Conservation (phyloP, 2,113 vertebrate species). For the Narcine bancroftii region DNA sequence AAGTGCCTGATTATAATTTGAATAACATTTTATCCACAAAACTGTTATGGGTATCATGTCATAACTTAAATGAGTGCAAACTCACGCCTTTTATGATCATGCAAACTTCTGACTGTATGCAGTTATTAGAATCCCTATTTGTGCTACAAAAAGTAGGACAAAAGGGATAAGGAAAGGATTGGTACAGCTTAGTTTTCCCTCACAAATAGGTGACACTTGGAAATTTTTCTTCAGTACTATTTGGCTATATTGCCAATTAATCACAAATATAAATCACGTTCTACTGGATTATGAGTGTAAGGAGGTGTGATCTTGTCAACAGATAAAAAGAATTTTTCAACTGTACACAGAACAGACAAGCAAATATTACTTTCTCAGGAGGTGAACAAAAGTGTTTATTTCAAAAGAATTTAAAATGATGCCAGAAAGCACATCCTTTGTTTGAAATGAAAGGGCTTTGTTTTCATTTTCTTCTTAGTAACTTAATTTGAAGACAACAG, state of each 20-base stretch:
- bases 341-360: not conserved
- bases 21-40: too few relatives aligned
- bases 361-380: slow-evolving; percentile 15
- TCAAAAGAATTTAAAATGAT: slow-evolving; percentile 29
- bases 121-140: not conserved
- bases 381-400: slow-evolving; percentile 18
- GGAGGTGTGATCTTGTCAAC: not conserved
- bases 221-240: not conserved
- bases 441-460: slow-evolving; percentile 24
- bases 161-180: not conserved
- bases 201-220: not conserved
- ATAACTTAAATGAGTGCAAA: not conserved
- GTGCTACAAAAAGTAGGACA: not conserved
- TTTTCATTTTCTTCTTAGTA: not conserved
- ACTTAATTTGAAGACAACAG: not conserved
- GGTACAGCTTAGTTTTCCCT: not conserved
- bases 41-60: too few relatives aligned
- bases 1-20: not conserved
- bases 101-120: not conserved
- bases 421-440: slow-evolving; percentile 4
- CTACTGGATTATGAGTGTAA: not conserved
- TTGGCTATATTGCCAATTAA: not conserved
- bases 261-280: not conserved
- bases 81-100: not conserved
- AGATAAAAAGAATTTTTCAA: not conserved